Base-by-base conservation (phyloP, 2,113 vertebrate species). In the Maylandia zebra region DNA sequence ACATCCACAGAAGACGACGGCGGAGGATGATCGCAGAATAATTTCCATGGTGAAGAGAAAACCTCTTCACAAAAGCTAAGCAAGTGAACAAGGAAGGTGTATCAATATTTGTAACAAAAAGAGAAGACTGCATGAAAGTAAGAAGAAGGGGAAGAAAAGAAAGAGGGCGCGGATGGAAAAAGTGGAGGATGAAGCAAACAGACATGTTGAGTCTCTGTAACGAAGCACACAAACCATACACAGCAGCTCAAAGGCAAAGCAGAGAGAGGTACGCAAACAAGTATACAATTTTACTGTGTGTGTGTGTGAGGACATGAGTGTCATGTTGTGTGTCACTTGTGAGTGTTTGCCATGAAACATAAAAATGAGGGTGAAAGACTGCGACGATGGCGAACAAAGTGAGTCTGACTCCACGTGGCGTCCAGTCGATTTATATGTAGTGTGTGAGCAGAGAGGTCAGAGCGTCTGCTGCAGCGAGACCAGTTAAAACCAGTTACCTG, bases 1-100 rank as follows among this genome's bases (percentile, higher is more conserved):
- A 24, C 2, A 7, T 13, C 53, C 0, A 56, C 2, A 55, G 52
- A 4, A 24, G 56, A 16, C 13, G 0, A 57, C 56, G 17, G 27
- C 13, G 56, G 27, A 6, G 14, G 56, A 59, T 32, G 56, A 59
- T 1, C 8, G 27, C 56, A 59, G 56, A 59, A 59, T 59, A 9
- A 1, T 59, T 59, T 59, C 56, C 14, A 59, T 59, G 56, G 56
- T 59, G 0, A 59, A 59, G 56, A 30, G 13, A 30, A 53, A 30
- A 27, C 56, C 56, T 30, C 56, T 59, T 59, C 3, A 16, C 13
- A 59, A 59, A 30, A 56, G 12, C 55, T 22, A 3, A 13, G 0
- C 11, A 1, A 56, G 6, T 56, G 22, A 56, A 27, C 22, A 7
- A 59, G 24, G 56, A 9, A 4, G 1, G 13, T 8, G 55, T 57